phyloP scores from a whole-genome alignment of 2,113 vertebrate species.

The Chrysochloris asiatica region DNA sequence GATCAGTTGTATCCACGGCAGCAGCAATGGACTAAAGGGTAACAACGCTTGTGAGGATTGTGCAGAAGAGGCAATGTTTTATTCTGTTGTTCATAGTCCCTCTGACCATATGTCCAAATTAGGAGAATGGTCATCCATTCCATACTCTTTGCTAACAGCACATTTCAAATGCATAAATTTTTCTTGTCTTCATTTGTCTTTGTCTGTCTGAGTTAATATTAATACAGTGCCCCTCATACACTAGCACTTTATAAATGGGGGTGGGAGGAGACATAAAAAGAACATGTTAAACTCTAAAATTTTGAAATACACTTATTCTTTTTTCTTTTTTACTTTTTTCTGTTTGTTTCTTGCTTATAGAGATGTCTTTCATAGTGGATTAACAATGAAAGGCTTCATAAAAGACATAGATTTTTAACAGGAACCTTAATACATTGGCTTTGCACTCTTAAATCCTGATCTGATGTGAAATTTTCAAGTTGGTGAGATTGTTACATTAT shows the following conservation, averaged over 20 bases:
- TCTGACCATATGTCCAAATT: too few species aligned
- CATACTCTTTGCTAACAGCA: not conserved
- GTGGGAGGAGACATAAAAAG: not conserved
- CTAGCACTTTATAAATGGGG: not conserved
- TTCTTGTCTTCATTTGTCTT: not conserved
- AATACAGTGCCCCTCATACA: not conserved
- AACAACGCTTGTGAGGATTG: not conserved
- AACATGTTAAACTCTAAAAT: conserved; percentile 17
- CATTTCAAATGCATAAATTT: not conserved
- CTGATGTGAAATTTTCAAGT: not conserved
- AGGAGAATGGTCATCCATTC: too few species aligned
- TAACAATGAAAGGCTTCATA: conserved; percentile 16
- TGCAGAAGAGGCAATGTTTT: not conserved
- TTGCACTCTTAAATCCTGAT: not conserved
- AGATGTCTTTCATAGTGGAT: not conserved
- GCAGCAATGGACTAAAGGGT: not conserved
- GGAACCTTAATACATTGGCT: not conserved
- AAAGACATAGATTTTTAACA: not conserved
- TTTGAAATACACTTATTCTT: not conserved
- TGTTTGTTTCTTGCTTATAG: not conserved
- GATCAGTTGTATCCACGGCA: too few species aligned
- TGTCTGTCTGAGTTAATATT: not conserved
- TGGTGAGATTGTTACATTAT: not conserved
- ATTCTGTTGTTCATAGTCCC: not conserved
- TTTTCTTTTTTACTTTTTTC: not conserved